These are phyloP conservation scores for Mamestra brassicae DNA, from an alignment of 2,888 invertebrate genomes.

Conservation along the genomic window DNA sequence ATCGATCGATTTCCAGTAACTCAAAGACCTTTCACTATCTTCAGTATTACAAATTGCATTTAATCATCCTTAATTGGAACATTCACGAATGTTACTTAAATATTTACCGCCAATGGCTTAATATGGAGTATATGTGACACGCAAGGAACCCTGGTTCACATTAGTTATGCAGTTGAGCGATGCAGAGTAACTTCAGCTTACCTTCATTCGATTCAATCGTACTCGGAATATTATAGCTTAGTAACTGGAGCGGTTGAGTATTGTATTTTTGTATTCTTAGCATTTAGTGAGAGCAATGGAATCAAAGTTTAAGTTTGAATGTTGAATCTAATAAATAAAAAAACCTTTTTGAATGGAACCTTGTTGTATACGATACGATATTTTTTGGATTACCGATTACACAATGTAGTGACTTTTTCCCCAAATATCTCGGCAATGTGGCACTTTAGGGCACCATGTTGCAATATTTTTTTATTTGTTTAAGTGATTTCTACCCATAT, in stretches of 20 bases:
- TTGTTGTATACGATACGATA: no score
- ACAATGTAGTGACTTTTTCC: no score
- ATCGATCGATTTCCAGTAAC: constrained; percentile 17
- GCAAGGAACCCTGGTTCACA: constrained; percentile 13
- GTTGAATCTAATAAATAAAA: neutral
- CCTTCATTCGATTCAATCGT: constrained; percentile 18
- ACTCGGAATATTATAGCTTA: neutral
- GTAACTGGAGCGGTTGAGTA: neutral
- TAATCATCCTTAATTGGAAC: constrained; percentile 37
- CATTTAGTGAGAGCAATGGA: neutral
- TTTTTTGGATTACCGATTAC: no score
- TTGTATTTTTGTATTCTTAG: constrained; percentile 1
- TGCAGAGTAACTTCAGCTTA: constrained; percentile 9
- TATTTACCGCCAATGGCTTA: constrained; percentile 43
- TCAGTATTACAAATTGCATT: constrained; percentile 24
- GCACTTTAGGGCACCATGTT: no score
- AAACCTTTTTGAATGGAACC: no score
- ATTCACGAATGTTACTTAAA: constrained; percentile 23
- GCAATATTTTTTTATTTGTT: no score
- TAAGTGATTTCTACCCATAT: no score
- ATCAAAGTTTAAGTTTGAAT: neutral
- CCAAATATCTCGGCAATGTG: no score
- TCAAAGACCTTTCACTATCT: neutral
- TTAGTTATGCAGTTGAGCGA: constrained; percentile 32
- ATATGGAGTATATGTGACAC: constrained; percentile 19